Conservation (phyloP, 2,113 vertebrate genomes). For the Sporophila hypoxantha region DNA sequence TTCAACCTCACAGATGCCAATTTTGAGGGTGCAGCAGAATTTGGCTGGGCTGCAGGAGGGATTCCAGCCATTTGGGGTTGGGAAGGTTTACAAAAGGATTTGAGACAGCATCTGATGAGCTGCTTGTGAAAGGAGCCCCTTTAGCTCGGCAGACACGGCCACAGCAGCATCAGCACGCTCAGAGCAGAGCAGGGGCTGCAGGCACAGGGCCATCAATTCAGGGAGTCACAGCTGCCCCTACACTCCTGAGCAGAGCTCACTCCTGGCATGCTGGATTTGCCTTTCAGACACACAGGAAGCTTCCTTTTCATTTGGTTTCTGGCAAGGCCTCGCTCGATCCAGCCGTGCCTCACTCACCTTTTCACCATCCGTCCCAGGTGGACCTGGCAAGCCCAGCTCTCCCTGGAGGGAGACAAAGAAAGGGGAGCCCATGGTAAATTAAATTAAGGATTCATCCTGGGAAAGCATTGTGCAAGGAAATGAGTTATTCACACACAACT, state of each 20-base stretch:
- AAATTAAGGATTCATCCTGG: not conserved
- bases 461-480: not conserved
- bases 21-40: not conserved
- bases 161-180: rapidly evolving
- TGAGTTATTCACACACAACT: rapidly evolving
- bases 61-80: not conserved
- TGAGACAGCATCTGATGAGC: not conserved
- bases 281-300: not conserved
- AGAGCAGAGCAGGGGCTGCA: not conserved
- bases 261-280: not conserved
- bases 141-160: rapidly evolving
- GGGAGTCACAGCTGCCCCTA: not conserved
- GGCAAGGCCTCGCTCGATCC: rapidly evolving
- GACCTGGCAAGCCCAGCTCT: conserved; percentile 85
- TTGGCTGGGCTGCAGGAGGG: not conserved
- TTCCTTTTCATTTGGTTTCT: not conserved
- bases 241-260: not conserved
- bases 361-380: conserved; percentile 83
- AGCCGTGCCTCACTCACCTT: conserved; percentile 64
- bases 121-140: not conserved
- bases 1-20: not conserved
- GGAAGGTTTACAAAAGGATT: not conserved
- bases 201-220: not conserved
- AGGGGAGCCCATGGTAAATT: not conserved
- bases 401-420: conserved; percentile 68